Evolutionary conservation across 2,797 vertebrate species (phyloP).

Genomic region (Halcyon chelicuti): DNA sequence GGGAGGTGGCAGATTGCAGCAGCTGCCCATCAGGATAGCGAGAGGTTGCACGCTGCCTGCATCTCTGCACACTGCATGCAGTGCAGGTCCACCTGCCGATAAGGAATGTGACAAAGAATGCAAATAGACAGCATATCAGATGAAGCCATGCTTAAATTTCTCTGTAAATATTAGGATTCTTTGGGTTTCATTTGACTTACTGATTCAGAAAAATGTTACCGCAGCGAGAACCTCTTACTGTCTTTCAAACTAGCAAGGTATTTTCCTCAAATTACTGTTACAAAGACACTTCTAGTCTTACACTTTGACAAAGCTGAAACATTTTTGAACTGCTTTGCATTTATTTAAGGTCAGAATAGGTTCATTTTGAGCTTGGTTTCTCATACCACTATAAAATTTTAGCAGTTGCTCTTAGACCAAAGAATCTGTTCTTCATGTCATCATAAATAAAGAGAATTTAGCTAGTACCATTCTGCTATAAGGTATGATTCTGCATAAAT

Average conservation of each 20-base stretch:
- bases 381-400: not conserved
- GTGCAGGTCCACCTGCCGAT: not conserved
- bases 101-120: conserved; percentile 4
- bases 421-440: not conserved
- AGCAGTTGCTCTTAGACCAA: not conserved
- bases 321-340: not conserved
- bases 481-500: not conserved
- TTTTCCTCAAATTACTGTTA: not conserved
- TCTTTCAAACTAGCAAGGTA: not conserved
- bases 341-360: not conserved
- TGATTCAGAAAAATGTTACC: not conserved
- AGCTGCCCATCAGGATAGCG: not conserved
- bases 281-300: not conserved
- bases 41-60: not conserved
- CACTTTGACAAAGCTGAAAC: not conserved
- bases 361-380: not conserved
- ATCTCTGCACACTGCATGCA: not conserved
- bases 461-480: not conserved
- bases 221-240: not conserved
- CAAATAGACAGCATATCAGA: not conserved
- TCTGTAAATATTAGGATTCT: not conserved
- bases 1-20: not conserved
- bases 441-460: not conserved
- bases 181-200: not conserved
- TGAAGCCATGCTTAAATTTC: not conserved